Conservation (phyloP, 2,113 vertebrate species). For the Erythrocercus mccallii region DNA sequence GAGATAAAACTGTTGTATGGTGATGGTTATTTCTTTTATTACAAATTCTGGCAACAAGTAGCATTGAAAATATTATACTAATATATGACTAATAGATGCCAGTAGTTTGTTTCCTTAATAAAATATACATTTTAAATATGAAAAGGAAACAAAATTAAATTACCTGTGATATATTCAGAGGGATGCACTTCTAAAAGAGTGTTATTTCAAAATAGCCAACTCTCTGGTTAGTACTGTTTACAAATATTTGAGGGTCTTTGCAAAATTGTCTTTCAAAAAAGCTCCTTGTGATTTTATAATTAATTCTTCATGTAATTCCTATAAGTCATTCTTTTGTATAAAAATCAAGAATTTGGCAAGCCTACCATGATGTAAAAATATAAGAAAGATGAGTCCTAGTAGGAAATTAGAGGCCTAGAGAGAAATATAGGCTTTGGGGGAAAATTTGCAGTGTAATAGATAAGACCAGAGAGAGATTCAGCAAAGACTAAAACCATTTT, state of each 20-base stretch:
- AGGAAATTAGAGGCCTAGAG: background rate
- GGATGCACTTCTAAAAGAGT: background rate
- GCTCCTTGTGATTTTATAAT: background rate
- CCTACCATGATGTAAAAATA: background rate
- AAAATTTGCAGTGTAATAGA: background rate
- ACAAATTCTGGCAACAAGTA: background rate
- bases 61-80: background rate
- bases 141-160: background rate
- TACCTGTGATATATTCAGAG: background rate
- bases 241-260: background rate
- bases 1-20: background rate
- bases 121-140: background rate
- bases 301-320: background rate
- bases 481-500: background rate
- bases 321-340: background rate
- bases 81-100: background rate
- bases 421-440: background rate
- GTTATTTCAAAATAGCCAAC: background rate
- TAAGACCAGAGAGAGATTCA: background rate
- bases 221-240: background rate
- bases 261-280: background rate
- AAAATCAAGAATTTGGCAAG: background rate
- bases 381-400: background rate
- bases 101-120: background rate
- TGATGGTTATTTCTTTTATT: background rate